These are phyloP conservation scores for Xiphydria camelus DNA, from an alignment of 2,888 invertebrate species.

Conservation along the genomic window DNA sequence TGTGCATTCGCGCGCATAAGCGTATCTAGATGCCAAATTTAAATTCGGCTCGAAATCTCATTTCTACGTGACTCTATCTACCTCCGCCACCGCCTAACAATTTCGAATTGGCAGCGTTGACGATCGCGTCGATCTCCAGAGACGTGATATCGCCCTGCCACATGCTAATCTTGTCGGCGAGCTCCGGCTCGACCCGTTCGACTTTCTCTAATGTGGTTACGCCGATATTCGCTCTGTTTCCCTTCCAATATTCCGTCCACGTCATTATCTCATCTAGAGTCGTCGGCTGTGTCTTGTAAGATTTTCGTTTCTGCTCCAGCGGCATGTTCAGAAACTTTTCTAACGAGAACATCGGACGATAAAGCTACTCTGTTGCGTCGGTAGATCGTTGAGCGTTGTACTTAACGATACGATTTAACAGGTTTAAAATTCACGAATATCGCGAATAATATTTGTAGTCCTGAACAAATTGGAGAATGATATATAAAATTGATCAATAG, in stretches of 20 bases:
- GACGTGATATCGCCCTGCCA: conserved; percentile 82
- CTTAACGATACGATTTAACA: too few species aligned
- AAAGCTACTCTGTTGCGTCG: too few species aligned
- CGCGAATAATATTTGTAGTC: conserved; percentile 1
- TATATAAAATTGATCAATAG: not conserved
- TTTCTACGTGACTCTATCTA: conserved; percentile 40
- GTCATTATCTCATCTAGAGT: conserved; percentile 60
- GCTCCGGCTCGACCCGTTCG: conserved; percentile 32
- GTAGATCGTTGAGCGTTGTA: too few species aligned
- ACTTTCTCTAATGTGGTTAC: conserved; percentile 25
- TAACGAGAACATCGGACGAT: conserved; percentile 17
- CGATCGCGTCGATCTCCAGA: conserved; percentile 84
- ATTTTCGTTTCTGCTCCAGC: conserved; percentile 61
- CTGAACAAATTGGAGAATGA: not conserved
- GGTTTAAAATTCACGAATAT: too few species aligned
- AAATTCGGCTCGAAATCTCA: too few species aligned
- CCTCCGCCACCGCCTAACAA: conserved; percentile 82
- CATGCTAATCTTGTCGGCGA: conserved; percentile 68
- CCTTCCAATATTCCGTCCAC: conserved; percentile 62
- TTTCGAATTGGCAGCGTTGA: conserved; percentile 83
- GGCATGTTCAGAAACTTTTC: conserved; percentile 61
- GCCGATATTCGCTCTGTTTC: conserved; percentile 51
- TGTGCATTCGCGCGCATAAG: too few species aligned
- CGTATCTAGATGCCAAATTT: too few species aligned
- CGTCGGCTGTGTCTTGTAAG: conserved; percentile 58